Conservation (phyloP, 2,113 vertebrate species). For the Clinocottus analis region DNA sequence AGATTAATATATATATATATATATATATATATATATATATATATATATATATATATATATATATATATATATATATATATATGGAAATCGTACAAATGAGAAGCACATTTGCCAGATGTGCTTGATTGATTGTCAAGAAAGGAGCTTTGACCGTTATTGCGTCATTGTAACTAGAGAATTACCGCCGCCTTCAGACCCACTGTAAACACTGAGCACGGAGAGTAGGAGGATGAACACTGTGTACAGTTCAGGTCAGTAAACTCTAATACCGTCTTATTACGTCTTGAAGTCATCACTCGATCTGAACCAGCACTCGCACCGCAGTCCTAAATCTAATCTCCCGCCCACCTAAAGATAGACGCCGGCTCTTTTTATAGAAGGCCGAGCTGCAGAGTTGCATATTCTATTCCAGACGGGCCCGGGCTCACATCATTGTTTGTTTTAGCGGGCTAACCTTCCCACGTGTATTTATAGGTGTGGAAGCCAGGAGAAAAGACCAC, state of each 20-base stretch:
- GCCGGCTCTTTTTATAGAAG: constrained; percentile 66
- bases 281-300: constrained; percentile 54
- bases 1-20: constrained; percentile 25
- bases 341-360: constrained; percentile 69
- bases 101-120: constrained; percentile 30
- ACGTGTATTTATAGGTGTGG: constrained; percentile 75
- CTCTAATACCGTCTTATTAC: constrained; percentile 59
- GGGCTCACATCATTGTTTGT: constrained; percentile 79
- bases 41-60: constrained; percentile 21
- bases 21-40: constrained; percentile 7
- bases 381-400: constrained; percentile 70
- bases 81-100: constrained; percentile 44
- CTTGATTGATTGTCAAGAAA: constrained; percentile 50
- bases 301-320: constrained; percentile 54
- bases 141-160: constrained; percentile 11
- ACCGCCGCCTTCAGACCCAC: constrained; percentile 14
- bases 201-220: constrained; percentile 27
- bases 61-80: constrained; percentile 11
- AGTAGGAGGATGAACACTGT: constrained; percentile 16
- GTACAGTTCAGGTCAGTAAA: constrained; percentile 49
- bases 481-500: constrained; percentile 76
- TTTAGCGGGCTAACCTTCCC: constrained; percentile 74
- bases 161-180: constrained; percentile 25
- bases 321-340: constrained; percentile 56
- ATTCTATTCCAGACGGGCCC: constrained; percentile 73